Base-by-base conservation (phyloP, 1,140 invertebrate genomes). In the Nixonia krombeini region DNA sequence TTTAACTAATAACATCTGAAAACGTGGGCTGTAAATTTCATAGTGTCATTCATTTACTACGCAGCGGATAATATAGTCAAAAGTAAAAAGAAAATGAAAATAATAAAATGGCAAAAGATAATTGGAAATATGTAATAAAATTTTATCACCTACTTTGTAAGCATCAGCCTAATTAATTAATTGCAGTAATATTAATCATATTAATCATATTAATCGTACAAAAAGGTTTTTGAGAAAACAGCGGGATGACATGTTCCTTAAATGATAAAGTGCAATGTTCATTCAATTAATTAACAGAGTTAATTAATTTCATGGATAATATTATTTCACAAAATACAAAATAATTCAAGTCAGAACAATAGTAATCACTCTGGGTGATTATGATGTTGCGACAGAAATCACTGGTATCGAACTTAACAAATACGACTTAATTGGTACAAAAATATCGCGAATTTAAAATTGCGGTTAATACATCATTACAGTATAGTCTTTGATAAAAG, bases 401-500 rank as follows among this genome's bases (percentile, higher is more conserved):
- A 46, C 57, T 55, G 28, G 42, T 25, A 44, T 35, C 41, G 38
- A 52, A 8, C 38, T 57, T 62, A 44, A 46, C 33, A 21, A 9
- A 38, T 58, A 72, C 28, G 51, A 66, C 40, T 56, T 53, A 72
- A 68, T 45, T 38, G 23, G 62, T 70, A 72, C 13, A 74, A 76
- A 74, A 72, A 72, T 64, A 70, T 69, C 62, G 58, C 45, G 31
- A 57, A 51, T 47, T 47, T n/a, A n/a, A n/a, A n/a, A n/a, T n/a
- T n/a, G n/a, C 25, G 52, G 37, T n/a, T 61, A 47, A 55, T 41
- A 59, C 26, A 51, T 38, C 51, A 58, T 55, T 63, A 58, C 12
- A 55, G 46, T 51, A 13, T 52, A 69, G 64, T 78, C 47, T 70
- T 51, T 67, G 46, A 62, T 16, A 62, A 53, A 74, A 82, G 72